phyloP scores from a whole-genome alignment of 2,113 vertebrate species.

The Fregata magnificens region DNA sequence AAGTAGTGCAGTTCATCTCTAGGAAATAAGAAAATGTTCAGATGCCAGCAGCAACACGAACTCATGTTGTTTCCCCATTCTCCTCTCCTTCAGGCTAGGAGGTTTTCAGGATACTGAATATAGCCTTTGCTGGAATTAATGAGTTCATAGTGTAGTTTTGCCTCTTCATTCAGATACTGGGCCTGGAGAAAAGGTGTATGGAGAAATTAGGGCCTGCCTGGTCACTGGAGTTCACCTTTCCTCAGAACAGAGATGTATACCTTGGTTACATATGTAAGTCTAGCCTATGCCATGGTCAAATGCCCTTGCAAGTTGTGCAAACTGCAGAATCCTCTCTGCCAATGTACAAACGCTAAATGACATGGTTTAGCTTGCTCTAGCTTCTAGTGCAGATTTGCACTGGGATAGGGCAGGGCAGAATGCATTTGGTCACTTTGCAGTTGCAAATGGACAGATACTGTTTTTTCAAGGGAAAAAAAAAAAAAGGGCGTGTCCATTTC shows the following conservation, averaged over 20 bases:
- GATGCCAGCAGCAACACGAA: neutral
- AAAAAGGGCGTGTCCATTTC: accelerated
- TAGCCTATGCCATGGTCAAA: neutral
- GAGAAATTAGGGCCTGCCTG: neutral
- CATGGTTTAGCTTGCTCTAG: neutral
- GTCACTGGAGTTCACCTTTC: neutral
- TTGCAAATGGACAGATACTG: neutral
- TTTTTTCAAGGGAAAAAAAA: neutral
- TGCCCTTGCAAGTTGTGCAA: neutral
- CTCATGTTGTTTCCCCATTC: neutral
- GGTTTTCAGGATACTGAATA: neutral
- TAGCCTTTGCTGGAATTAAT: neutral
- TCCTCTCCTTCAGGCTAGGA: neutral
- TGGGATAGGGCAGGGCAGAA: neutral
- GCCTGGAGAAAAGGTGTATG: neutral
- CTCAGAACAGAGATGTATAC: accelerated
- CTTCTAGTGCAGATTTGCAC: neutral
- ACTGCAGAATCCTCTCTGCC: accelerated
- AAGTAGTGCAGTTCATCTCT: neutral
- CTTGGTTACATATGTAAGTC: neutral
- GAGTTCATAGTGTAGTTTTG: neutral
- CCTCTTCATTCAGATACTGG: neutral
- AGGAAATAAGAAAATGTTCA: neutral
- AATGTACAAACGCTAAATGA: no score
- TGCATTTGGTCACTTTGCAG: neutral